Evolutionary conservation across 2,797 vertebrate genomes (phyloP).

Genomic region (Dermochelys coriacea): DNA sequence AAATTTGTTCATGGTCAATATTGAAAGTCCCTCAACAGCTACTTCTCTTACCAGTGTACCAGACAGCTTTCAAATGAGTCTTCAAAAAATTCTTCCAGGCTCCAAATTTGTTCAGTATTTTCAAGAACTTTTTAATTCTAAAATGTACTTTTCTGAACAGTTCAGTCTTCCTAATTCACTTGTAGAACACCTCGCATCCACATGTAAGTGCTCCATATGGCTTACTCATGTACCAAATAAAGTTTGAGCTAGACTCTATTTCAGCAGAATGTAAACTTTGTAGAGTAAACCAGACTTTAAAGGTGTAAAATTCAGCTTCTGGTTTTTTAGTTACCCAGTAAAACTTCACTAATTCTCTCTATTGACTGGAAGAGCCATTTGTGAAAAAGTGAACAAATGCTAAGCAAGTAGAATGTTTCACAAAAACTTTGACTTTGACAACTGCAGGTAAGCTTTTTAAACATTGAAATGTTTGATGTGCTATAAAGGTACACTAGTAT

Average conservation of each 20-base stretch:
- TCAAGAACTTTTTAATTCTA: neutral
- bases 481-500: neutral
- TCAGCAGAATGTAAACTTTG: neutral
- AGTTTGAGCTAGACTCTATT: neutral
- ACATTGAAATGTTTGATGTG: neutral
- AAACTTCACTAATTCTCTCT: no score
- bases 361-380: neutral
- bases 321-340: neutral
- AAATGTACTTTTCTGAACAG: neutral
- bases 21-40: no score
- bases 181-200: neutral
- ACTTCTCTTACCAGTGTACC: no score
- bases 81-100: no score
- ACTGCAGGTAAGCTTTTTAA: neutral
- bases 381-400: neutral
- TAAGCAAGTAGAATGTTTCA: neutral
- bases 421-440: neutral
- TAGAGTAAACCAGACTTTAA: neutral
- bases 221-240: neutral
- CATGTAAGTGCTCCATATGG: neutral
- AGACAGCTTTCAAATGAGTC: no score
- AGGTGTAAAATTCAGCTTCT: neutral
- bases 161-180: neutral
- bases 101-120: neutral
- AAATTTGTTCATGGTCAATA: no score